phyloP scores from a whole-genome alignment of 2,888 invertebrate genomes.

The Mesoligia furuncula region DNA sequence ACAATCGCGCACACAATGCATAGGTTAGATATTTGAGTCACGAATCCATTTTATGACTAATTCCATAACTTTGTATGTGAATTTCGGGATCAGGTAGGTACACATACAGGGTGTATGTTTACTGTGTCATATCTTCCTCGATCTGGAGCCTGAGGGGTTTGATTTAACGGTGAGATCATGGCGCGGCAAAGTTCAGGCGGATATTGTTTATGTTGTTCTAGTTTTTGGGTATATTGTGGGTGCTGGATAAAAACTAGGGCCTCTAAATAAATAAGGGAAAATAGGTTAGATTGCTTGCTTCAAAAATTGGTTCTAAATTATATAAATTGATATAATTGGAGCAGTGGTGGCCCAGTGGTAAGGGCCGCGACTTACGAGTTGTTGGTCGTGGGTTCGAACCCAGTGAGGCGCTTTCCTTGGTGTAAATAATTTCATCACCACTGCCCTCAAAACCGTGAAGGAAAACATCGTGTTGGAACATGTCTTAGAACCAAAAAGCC shows the following conservation, averaged over 20 bases:
- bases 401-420: too few species aligned
- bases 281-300: background rate
- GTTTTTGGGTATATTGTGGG: conserved; percentile 46
- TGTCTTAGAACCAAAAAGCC: too few species aligned
- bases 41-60: conserved; percentile 90
- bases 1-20: conserved; percentile 72
- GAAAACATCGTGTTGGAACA: too few species aligned
- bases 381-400: too few species aligned
- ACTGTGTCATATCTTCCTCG: conserved; percentile 83
- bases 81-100: conserved; percentile 87
- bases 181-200: conserved; percentile 64
- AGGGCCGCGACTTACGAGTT: too few species aligned
- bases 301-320: background rate
- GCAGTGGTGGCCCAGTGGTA: too few species aligned
- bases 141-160: conserved; percentile 79
- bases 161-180: conserved; percentile 81
- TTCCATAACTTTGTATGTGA: conserved; percentile 91
- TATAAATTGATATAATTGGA: background rate
- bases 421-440: too few species aligned
- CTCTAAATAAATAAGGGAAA: background rate
- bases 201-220: conserved; percentile 62
- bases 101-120: conserved; percentile 79
- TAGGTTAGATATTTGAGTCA: conserved; percentile 90
- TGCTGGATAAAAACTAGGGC: background rate
- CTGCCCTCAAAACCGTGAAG: too few species aligned